Base-by-base conservation (phyloP, 2,888 invertebrate genomes). In the Cataglyphis cursor region DNA sequence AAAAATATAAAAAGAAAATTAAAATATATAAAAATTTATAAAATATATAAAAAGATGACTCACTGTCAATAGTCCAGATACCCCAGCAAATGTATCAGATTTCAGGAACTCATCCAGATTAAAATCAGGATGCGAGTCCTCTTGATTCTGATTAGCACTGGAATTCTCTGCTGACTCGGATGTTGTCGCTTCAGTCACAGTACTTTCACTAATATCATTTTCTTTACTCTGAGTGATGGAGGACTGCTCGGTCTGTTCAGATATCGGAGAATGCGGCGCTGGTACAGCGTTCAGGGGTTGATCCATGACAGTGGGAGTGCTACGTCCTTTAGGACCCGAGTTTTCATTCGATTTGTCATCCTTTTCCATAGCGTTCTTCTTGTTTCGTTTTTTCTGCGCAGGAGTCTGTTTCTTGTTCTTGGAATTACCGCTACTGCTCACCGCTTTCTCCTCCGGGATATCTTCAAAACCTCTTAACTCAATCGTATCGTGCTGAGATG, bases 381-480 rank as follows among this genome's bases (percentile, higher is more conserved):
- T 95, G 38, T 94, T 93, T 9, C 95, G 94, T 90, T 95, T 95
- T 88, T 95, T 95, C 85, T 95, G 95, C 0, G 95, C 95, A 5
- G 95, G 93, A 1, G 95, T 95, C 78, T 94, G 94, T 85, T 95
- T 95, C 86, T 95, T 95, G 68, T 85, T 88, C 82, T 93, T 93
- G 73, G 85, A 85, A 48, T 83, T 90, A 64, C 74, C 12, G 15
- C 75, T 24, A 24, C 61, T 24, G 62, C 62, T 90, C 10, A 89
- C 85, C 1, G 78, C 91, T 83, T 92, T 95, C 59, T 95, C 95
- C 54, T 94, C 95, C 0, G 97, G 96, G 87, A 94, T 92, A 84
- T 97, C 98, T 91, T 99, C 98, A 95, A 99, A 99, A 24, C 99
- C 99, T 68, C 97, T 97, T 90, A 99, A 95, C 95, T 99, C 99